phyloP scores from a whole-genome alignment of 2,797 vertebrate genomes.

The Neomorphus geoffroyi region DNA sequence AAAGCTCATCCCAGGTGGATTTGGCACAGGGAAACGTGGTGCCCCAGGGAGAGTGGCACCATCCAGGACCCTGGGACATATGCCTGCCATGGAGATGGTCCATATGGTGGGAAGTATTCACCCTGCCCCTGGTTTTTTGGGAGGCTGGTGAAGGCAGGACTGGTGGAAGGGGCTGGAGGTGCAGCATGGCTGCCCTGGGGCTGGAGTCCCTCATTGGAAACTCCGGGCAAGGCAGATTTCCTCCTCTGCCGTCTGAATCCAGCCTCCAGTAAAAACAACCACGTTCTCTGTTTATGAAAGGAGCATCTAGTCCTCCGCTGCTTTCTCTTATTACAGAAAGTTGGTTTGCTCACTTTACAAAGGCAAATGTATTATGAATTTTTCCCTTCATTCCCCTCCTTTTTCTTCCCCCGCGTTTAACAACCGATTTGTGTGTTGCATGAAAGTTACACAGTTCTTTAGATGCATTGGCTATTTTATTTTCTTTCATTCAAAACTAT shows the following conservation, averaged over 20 bases:
- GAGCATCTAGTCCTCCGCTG: not conserved
- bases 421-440: slow-evolving; percentile 79
- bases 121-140: not conserved
- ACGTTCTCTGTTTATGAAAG: not conserved
- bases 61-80: not conserved
- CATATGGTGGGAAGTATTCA: accelerated
- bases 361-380: slow-evolving; percentile 74
- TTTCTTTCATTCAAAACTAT: slow-evolving; percentile 84
- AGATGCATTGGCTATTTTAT: slow-evolving; percentile 81
- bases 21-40: accelerated
- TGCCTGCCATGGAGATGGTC: not conserved
- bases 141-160: not conserved
- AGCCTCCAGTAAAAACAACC: not conserved
- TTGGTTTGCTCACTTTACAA: slow-evolving; percentile 75
- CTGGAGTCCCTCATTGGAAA: not conserved
- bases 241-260: not conserved
- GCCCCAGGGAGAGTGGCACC: accelerated
- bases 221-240: not conserved
- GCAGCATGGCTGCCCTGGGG: not conserved
- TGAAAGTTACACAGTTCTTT: slow-evolving; percentile 80
- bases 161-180: not conserved
- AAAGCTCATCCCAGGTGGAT: not conserved
- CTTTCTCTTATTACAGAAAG: slow-evolving; percentile 56
- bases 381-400: slow-evolving; percentile 73
- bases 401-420: slow-evolving; percentile 66